phyloP scores from a whole-genome alignment of 2,113 vertebrate genomes.

The Oreochromis tanganicae region DNA sequence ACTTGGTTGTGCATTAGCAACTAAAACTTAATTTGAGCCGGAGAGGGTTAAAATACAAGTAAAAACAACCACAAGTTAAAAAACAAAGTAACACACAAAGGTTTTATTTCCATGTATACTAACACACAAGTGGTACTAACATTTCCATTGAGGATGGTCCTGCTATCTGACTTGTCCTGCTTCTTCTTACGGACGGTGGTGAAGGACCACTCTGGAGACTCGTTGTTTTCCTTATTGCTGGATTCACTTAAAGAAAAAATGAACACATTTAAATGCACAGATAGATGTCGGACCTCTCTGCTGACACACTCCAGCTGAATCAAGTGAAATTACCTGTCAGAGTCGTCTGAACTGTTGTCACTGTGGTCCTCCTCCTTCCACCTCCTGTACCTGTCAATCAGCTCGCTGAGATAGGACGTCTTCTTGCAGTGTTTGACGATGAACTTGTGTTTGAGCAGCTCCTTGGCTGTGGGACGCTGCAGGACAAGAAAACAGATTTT shows the following conservation, averaged over 20 bases:
- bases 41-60: background rate
- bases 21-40: too few species aligned
- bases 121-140: slow-evolving; percentile 59
- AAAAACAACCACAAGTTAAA: background rate
- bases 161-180: slow-evolving; percentile 79
- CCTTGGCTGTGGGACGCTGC: slow-evolving; percentile 91
- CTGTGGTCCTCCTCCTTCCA: slow-evolving; percentile 94
- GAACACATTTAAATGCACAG: background rate
- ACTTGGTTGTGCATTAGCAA: too few species aligned
- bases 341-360: slow-evolving; percentile 88
- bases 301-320: background rate
- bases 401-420: slow-evolving; percentile 93
- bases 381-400: slow-evolving; percentile 90
- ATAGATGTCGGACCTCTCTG: background rate
- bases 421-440: slow-evolving; percentile 93
- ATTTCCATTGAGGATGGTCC: slow-evolving; percentile 85
- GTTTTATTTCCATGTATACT: background rate
- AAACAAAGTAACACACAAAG: background rate
- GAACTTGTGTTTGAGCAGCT: slow-evolving; percentile 97
- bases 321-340: slow-evolving; percentile 78
- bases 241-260: slow-evolving; percentile 70
- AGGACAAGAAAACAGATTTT: background rate
- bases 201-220: slow-evolving; percentile 82
- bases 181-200: slow-evolving; percentile 96
- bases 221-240: slow-evolving; percentile 85